These are phyloP conservation scores for Orientallactaga sibirica DNA, from an alignment of 2,797 vertebrate species.

Conservation along the genomic window DNA sequence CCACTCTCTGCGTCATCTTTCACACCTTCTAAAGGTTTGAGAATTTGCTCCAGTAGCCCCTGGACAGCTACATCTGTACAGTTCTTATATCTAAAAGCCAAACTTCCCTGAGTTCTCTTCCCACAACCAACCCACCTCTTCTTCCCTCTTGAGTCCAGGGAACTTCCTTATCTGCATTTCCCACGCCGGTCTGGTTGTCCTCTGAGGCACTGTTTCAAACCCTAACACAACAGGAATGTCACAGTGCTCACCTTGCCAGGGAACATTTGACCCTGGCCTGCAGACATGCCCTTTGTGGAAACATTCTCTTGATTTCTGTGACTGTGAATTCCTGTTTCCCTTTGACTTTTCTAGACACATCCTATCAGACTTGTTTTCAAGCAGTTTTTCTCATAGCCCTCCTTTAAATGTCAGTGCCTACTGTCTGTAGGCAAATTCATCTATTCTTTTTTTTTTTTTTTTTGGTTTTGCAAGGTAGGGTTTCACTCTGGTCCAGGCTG, in stretches of 20 bases:
- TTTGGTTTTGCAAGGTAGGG: too few relatives aligned
- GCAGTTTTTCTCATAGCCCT: neutral
- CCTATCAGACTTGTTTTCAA: neutral
- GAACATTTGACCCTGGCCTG: neutral
- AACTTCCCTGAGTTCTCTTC: neutral
- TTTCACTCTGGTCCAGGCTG: too few relatives aligned
- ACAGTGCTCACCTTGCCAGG: neutral
- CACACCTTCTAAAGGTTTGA: neutral
- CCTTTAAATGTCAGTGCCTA: neutral
- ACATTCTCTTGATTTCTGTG: neutral
- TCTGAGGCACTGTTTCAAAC: neutral
- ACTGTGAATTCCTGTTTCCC: neutral
- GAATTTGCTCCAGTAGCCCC: neutral
- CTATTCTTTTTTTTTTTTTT: too few relatives aligned
- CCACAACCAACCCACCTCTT: neutral
- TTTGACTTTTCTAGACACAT: neutral
- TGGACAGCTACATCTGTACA: neutral
- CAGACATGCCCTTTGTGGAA: neutral
- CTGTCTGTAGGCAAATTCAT: neutral
- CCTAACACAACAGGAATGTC: accelerated
- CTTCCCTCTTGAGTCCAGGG: neutral
- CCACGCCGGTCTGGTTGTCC: neutral
- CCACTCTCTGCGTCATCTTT: neutral
- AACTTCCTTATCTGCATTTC: neutral
- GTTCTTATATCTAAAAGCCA: neutral